These are phyloP conservation scores for Aurelia coerulea DNA, from an alignment of 30 jellyfish, hydroid and myxozoan species.

Conservation along the genomic window DNA sequence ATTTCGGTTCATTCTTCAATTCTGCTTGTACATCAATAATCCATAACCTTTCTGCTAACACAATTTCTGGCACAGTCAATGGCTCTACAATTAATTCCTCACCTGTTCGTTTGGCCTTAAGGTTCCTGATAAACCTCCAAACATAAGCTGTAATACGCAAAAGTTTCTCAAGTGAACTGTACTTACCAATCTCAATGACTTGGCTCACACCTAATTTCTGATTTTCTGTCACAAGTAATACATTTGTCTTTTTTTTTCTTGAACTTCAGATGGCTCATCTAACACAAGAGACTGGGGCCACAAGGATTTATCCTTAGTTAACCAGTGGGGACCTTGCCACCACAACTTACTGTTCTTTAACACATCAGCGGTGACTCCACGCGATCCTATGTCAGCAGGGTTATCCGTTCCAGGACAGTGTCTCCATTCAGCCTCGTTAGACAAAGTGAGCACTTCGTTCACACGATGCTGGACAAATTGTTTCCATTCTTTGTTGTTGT, in stretches of 20 bases:
- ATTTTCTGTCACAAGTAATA: background rate
- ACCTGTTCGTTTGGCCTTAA: conserved; percentile 3
- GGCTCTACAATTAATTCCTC: background rate
- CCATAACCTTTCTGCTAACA: background rate
- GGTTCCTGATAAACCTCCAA: background rate
- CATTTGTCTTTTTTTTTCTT: background rate
- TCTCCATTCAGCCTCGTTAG: conserved; percentile 33
- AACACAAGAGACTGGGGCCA: conserved; percentile 14
- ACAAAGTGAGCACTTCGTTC: background rate
- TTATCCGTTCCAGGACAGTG: conserved; percentile 29
- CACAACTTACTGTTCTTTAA: conserved; percentile 3
- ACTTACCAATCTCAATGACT: background rate
- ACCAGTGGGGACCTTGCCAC: conserved; percentile 59
- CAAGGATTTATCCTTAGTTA: background rate
- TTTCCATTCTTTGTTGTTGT: background rate
- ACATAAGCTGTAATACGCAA: conserved; percentile 17
- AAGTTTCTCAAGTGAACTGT: background rate
- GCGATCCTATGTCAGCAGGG: conserved; percentile 63
- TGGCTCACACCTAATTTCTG: background rate
- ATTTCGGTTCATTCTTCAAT: background rate
- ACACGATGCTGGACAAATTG: conserved; percentile 8
- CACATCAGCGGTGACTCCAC: conserved; percentile 9
- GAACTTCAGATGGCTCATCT: conserved; percentile 2
- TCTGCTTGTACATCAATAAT: background rate
- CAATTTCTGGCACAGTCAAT: background rate